Percentiles rank a stretch among this genome's conserved stretches.
phyloP scores from a whole-genome alignment of 2,113 vertebrate genomes.

The Ptilonorhynchus violaceus region DNA sequence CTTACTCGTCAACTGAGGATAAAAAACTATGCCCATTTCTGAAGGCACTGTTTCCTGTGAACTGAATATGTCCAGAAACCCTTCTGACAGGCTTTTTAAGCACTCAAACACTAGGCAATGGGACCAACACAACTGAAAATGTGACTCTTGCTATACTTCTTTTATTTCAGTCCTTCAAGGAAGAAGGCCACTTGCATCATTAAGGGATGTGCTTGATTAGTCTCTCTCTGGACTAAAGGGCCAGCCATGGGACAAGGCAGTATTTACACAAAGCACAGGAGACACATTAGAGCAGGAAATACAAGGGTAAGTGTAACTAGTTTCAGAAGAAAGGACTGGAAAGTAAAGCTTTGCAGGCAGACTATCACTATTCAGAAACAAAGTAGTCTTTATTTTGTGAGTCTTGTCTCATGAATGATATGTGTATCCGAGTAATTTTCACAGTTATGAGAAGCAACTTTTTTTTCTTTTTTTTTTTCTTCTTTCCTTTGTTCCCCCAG shows the following conservation, averaged over 20 bases:
- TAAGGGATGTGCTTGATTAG: fast-evolving
- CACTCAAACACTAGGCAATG: not conserved
- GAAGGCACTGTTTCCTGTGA: not conserved
- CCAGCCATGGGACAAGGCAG: not conserved
- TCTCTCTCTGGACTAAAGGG: not conserved
- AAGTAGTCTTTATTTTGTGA: not conserved
- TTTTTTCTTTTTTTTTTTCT: not conserved
- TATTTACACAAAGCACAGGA: not conserved
- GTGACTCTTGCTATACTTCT: not conserved
- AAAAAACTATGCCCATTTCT: not conserved
- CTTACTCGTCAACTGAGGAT: not conserved
- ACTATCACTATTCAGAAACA: not conserved
- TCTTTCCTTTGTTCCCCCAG: not conserved
- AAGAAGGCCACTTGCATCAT: not conserved
- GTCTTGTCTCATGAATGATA: not conserved
- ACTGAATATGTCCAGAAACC: not conserved
- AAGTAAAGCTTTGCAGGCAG: not conserved
- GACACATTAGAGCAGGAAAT: not conserved
- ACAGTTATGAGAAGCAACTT: not conserved
- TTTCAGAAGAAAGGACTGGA: not conserved
- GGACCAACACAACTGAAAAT: not conserved
- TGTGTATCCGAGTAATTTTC: not conserved
- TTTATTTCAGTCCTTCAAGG: not conserved
- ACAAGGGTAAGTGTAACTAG: not conserved
- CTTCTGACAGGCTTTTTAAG: not conserved